Percentiles rank a stretch among this genome's conserved stretches.
Evolutionary conservation across 1,140 invertebrate species (phyloP).

Genomic region (Cotesia vestalis): DNA sequence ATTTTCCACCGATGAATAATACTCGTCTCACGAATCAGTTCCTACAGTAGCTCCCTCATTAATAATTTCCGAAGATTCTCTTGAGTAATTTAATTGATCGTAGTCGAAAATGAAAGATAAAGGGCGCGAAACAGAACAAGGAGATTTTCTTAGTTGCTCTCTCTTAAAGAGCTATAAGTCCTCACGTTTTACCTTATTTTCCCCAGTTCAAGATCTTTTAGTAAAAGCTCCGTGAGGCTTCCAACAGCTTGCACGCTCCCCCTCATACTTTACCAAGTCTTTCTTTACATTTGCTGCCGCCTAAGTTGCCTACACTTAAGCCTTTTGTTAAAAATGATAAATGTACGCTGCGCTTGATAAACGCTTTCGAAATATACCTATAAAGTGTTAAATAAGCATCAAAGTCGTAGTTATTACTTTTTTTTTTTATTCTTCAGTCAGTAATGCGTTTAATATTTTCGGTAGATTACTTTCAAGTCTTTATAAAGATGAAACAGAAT

Average conservation of each 20-base stretch:
- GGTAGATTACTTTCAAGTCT: background rate
- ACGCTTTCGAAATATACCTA: slow-evolving; percentile 51
- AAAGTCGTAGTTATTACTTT: slow-evolving; percentile 48
- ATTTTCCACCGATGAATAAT: slow-evolving; percentile 11
- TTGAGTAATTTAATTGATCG: slow-evolving; percentile 29
- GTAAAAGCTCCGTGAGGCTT: slow-evolving; percentile 14
- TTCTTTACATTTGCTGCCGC: background rate
- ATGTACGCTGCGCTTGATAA: slow-evolving; percentile 46
- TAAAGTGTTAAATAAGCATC: slow-evolving; percentile 55
- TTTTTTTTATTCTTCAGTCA: background rate
- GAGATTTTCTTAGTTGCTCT: background rate
- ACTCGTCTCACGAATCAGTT: background rate
- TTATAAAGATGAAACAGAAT: too few relatives aligned
- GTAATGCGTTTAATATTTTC: background rate
- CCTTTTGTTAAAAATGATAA: slow-evolving; percentile 51
- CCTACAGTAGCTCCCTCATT: slow-evolving; percentile 16
- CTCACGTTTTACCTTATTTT: slow-evolving; percentile 17
- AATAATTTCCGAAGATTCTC: slow-evolving; percentile 14
- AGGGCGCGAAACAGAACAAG: background rate
- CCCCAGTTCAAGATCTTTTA: background rate
- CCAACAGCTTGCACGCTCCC: slow-evolving; percentile 7
- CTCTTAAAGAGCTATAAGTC: background rate
- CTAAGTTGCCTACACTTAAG: slow-evolving; percentile 25
- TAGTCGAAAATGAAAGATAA: background rate
- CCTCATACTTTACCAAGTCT: background rate